Evolutionary conservation across 53 echinoderm and acorn worm species (phyloP).

Genomic region (Zoroaster sp.): DNA sequence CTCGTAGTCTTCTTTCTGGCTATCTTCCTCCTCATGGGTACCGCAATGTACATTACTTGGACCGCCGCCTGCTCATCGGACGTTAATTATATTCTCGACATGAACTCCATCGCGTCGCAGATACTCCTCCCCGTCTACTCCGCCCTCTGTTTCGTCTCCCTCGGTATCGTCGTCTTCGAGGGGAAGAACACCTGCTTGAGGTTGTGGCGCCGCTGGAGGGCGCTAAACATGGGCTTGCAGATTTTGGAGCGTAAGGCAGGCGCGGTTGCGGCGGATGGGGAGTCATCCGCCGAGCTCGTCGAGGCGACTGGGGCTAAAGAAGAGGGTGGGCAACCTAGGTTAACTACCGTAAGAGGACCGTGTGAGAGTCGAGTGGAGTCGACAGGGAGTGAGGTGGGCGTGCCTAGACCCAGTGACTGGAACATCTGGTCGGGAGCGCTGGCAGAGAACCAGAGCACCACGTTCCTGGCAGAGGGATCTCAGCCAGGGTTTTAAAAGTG

Average conservation of each 20-base stretch:
- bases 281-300: neutral
- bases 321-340: neutral
- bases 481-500: no score
- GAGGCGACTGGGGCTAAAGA: neutral
- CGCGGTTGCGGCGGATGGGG: neutral
- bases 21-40: conserved; percentile 59
- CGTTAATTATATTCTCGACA: conserved; percentile 42
- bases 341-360: neutral
- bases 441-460: no score
- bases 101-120: conserved; percentile 63
- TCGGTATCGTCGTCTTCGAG: conserved; percentile 72
- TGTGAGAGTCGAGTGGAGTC: neutral
- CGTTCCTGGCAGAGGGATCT: no score
- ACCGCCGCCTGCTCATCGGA: conserved; percentile 5
- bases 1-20: conserved; percentile 58
- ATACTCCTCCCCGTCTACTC: conserved; percentile 87
- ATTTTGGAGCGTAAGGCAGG: neutral
- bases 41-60: conserved; percentile 72
- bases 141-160: conserved; percentile 66
- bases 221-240: conserved; percentile 59
- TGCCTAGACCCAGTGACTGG: neutral
- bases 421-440: conserved; percentile 14
- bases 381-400: neutral
- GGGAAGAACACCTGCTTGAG: conserved; percentile 61
- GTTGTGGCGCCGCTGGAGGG: conserved; percentile 75